These are phyloP conservation scores for Tragelaphus imberbis DNA, from an alignment of 2,113 vertebrate species.

Conservation along the genomic window DNA sequence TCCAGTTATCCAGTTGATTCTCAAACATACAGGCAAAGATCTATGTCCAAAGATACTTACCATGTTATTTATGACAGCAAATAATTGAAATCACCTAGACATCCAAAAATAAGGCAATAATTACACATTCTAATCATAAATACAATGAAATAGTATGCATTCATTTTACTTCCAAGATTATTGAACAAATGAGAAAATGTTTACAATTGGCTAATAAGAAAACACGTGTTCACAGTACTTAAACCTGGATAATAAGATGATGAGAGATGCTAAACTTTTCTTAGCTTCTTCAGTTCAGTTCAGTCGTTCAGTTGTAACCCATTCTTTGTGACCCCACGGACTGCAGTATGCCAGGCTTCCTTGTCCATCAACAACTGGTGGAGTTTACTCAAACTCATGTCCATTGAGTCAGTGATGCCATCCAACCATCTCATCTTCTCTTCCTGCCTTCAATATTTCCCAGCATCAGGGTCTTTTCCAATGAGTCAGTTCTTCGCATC, in stretches of 20 bases:
- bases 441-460: not conserved
- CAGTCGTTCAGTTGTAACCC: not conserved
- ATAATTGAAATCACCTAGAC: not conserved
- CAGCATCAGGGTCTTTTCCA: not conserved
- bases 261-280: not conserved
- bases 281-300: not conserved
- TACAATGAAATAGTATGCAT: not conserved
- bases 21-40: not conserved
- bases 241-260: not conserved
- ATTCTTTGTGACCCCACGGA: not conserved
- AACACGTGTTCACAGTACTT: not conserved
- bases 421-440: not conserved
- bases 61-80: not conserved
- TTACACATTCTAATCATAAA: not conserved
- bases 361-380: not conserved
- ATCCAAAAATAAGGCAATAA: not conserved
- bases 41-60: not conserved
- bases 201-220: not conserved
- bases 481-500: not conserved
- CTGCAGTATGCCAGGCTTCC: not conserved
- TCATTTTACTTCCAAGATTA: not conserved
- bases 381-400: not conserved
- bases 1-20: not conserved
- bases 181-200: not conserved
- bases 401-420: not conserved